phyloP scores from a whole-genome alignment of 2,797 vertebrate species.

The Karalla daura region DNA sequence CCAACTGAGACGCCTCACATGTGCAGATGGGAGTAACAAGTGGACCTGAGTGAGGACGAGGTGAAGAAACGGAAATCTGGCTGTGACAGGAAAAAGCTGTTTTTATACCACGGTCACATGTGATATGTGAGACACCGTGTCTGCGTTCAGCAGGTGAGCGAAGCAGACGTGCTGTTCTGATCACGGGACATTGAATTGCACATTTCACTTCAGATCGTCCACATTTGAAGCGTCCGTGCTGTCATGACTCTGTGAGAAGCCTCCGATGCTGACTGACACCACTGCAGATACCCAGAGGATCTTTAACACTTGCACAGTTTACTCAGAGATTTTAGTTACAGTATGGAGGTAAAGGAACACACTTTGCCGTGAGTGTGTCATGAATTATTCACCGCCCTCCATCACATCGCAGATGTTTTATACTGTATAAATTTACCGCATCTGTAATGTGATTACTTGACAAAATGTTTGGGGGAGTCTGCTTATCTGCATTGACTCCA shows the following conservation, averaged over 20 bases:
- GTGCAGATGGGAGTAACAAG: not conserved
- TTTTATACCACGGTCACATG: not conserved
- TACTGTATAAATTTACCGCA: not conserved
- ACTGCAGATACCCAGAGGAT: not conserved
- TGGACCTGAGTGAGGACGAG: not conserved
- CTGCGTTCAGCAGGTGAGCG: not conserved
- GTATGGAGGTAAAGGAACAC: conserved; percentile 7
- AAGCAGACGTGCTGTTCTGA: not conserved
- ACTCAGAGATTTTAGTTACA: not conserved
- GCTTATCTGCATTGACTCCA: conserved; percentile 29
- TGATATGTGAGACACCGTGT: not conserved
- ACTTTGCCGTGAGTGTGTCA: conserved; percentile 25
- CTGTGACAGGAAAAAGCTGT: not conserved
- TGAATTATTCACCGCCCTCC: not conserved
- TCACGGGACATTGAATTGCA: not conserved
- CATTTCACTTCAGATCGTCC: conserved; percentile 19
- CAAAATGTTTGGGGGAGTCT: not conserved
- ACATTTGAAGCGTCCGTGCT: conserved; percentile 3
- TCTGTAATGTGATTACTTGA: not conserved
- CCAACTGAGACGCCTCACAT: not conserved
- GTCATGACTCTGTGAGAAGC: not conserved
- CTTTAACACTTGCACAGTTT: not conserved
- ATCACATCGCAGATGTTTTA: not conserved
- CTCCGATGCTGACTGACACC: not conserved
- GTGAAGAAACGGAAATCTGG: not conserved